Conservation (phyloP, 2,797 vertebrate genomes). For the Novumbra hubbsi region DNA sequence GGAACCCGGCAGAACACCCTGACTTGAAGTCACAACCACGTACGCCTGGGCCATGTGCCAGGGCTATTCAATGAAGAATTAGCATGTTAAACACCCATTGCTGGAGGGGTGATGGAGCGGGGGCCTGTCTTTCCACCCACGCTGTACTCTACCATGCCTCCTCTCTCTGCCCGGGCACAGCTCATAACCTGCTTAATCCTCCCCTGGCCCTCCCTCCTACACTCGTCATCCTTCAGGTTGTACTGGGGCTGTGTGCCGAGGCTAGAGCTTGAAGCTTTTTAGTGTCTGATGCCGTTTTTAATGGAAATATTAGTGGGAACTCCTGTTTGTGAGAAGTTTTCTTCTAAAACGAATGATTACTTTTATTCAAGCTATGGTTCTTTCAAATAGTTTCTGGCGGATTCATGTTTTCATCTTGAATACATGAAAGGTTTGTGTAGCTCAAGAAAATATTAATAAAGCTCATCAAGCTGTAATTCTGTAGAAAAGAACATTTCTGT, state of each 20-base stretch:
- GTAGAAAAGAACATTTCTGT: no score
- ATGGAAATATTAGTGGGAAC: background rate
- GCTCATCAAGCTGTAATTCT: no score
- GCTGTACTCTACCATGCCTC: constrained; percentile 34
- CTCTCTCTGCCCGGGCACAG: constrained; percentile 54
- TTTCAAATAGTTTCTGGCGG: no score
- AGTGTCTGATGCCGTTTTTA: background rate
- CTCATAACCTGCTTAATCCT: constrained; percentile 68
- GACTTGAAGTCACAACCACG: constrained; percentile 58
- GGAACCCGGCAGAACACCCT: constrained; percentile 20
- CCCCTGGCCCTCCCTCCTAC: constrained; percentile 62
- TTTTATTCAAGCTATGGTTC: no score
- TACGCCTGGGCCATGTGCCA: constrained; percentile 52
- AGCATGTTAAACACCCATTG: constrained; percentile 32
- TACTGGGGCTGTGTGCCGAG: constrained; percentile 13
- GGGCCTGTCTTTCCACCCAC: constrained; percentile 69
- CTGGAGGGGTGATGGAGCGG: constrained; percentile 49
- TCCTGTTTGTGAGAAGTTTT: background rate
- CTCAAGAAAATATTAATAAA: no score
- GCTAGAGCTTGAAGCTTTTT: constrained; percentile 28
- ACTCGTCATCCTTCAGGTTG: constrained; percentile 46
- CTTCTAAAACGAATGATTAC: no score
- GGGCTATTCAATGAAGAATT: constrained; percentile 36
- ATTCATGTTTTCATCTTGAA: no score
- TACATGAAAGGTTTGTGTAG: no score